Conservation (phyloP, 2,113 vertebrate species). For the Ptychochromis oligacanthus region DNA sequence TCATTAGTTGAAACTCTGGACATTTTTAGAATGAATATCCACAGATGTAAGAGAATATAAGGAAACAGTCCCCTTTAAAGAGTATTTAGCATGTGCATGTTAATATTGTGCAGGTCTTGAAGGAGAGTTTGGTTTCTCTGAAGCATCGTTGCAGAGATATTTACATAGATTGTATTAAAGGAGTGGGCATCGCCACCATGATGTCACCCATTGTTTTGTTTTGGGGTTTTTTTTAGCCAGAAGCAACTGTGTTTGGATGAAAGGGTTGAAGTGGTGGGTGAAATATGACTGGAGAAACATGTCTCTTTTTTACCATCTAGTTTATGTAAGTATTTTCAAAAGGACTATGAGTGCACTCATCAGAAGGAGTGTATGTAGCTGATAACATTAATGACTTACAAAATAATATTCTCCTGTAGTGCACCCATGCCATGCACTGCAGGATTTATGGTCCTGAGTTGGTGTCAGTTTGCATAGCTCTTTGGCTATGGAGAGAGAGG, state of each 20-base stretch:
- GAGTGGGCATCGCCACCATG: too few species aligned
- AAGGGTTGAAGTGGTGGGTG: not conserved
- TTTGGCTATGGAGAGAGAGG: not conserved
- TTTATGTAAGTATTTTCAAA: not conserved
- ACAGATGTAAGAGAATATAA: not conserved
- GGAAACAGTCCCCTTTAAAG: not conserved
- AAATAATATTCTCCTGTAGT: not conserved
- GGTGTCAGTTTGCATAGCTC: not conserved
- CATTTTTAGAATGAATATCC: too few species aligned
- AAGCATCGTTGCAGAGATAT: not conserved
- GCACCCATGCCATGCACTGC: not conserved
- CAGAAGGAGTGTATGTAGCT: not conserved
- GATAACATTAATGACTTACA: rapidly evolving
- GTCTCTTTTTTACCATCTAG: rapidly evolving
- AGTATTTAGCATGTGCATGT: not conserved
- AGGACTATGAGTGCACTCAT: too few species aligned
- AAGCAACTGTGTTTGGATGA: not conserved
- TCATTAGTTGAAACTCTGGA: too few species aligned
- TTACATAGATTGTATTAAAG: not conserved
- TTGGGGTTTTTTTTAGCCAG: not conserved
- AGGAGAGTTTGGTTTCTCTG: not conserved
- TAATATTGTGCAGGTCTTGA: rapidly evolving
- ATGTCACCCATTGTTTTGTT: not conserved
- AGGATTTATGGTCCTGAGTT: not conserved
- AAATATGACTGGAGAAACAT: too few species aligned